These are phyloP conservation scores for Eristalis pertinax DNA, from an alignment of 2,888 invertebrate genomes.

Conservation along the genomic window DNA sequence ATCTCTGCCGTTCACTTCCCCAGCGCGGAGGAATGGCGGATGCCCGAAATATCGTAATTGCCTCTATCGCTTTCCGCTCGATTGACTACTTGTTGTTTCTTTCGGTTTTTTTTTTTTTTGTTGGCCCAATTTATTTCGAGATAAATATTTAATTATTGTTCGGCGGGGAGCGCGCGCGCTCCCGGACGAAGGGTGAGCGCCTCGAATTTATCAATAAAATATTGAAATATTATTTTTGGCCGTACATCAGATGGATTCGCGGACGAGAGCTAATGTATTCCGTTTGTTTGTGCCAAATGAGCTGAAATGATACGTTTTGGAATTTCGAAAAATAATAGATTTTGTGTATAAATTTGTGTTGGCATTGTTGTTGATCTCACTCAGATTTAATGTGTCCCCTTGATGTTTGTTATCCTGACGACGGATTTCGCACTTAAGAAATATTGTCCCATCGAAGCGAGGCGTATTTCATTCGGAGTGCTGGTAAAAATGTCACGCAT, in stretches of 20 bases:
- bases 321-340: slow-evolving; percentile 3
- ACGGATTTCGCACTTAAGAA: not conserved
- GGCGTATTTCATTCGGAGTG: not conserved
- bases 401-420: not conserved
- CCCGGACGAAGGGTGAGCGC: not conserved
- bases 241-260: slow-evolving; percentile 26
- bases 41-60: not conserved
- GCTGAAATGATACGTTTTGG: slow-evolving; percentile 5
- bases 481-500: not conserved
- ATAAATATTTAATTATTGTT: slow-evolving; percentile 20
- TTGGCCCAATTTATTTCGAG: slow-evolving; percentile 6
- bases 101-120: not conserved
- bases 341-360: not conserved
- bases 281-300: slow-evolving; percentile 18
- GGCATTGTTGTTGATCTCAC: not conserved
- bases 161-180: not conserved
- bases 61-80: not conserved
- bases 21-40: not conserved
- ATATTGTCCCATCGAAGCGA: not conserved
- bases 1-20: not conserved
- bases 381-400: not conserved
- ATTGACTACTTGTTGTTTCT: not conserved
- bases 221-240: slow-evolving; percentile 45
- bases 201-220: slow-evolving; percentile 27
- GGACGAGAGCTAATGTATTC: not conserved